Evolutionary conservation across 2,113 vertebrate genomes (phyloP), one percentile per base, ranked within the genome.

Genomic region (Ailurus styani): DNA sequence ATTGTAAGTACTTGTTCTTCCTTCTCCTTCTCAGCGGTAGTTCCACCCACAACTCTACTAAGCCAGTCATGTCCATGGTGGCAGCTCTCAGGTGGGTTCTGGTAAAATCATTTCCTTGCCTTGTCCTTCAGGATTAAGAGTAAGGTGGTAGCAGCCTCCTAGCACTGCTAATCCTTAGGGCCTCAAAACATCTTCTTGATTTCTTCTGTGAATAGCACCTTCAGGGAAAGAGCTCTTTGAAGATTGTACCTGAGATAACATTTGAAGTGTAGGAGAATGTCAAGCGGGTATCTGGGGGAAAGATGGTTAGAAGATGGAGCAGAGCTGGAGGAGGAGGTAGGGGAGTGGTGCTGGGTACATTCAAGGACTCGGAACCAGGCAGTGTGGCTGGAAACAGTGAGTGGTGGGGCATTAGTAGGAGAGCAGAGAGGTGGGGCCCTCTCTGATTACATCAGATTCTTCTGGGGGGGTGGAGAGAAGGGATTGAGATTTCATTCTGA

Each of bases 11-110:
- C 27, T 29, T 21, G 66, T 73, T 37, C 47, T 3, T 72, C 10
- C 10, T 37, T 57, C 11, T 70, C 14, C 40, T 62, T 81, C 15
- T 54, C 37, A 18, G n/a, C 29, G 70, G 9, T n/a, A 8, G 0
- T 23, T 47, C 68, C 37, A 17, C 62, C 45, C 54, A 11, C 72
- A 25, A 2, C 20, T 7, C 60, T 85, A 40, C 34, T 4, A 2
- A 54, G 34, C 23, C 18, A 2, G 47, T 15, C 77, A 1, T 31
- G 25, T 3, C 17, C n/a, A 7, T 0, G 6, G 54, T 8, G n/a
- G 23, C 11, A 29, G 14, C 37, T 64, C 78, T 62, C 52, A 52
- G 31, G 14, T 0, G 25, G 31, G n/a, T 12, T 31, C 57, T 50
- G 72, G 12, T n/a, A 20, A n/a, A 7, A 60, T 21, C 40, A 23